A percentile compares a stretch with the other conserved stretches of the same genome.
phyloP scores from a whole-genome alignment of 2,888 invertebrate species.

The Dynastes hyllus region DNA sequence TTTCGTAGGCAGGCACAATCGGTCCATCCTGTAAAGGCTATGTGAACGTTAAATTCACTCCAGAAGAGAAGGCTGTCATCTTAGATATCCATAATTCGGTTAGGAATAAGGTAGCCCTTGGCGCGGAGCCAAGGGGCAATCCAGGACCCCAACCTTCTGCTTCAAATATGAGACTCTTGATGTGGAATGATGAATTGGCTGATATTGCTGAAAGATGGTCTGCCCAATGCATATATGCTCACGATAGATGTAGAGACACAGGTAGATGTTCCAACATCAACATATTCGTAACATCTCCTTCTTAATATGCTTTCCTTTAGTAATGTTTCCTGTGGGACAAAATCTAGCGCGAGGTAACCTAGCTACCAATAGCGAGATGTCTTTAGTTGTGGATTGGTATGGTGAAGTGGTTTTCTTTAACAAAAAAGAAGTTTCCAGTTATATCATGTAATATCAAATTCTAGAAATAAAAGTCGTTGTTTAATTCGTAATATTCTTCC shows the following conservation, averaged over 20 bases:
- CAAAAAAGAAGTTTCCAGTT: constrained; percentile 56
- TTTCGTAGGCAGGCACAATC: constrained; percentile 49
- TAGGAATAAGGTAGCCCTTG: constrained; percentile 67
- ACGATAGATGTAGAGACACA: constrained; percentile 68
- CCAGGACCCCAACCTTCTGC: constrained; percentile 70
- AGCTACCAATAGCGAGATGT: constrained; percentile 63
- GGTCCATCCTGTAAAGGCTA: constrained; percentile 63
- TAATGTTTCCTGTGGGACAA: constrained; percentile 70
- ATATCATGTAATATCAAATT: constrained; percentile 56
- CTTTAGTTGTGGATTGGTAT: constrained; percentile 67
- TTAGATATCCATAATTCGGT: constrained; percentile 70
- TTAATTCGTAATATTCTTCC: constrained; percentile 35
- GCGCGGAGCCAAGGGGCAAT: constrained; percentile 65
- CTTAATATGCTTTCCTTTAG: constrained; percentile 54
- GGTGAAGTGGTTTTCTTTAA: constrained; percentile 65
- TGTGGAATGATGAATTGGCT: constrained; percentile 70
- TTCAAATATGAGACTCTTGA: constrained; percentile 66
- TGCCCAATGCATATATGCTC: constrained; percentile 67
- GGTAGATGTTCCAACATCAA: constrained; percentile 57
- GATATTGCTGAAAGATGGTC: constrained; percentile 70
- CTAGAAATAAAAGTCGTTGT: neutral
- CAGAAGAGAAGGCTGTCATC: constrained; percentile 66
- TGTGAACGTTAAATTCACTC: constrained; percentile 63
- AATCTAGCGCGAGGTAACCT: constrained; percentile 67
- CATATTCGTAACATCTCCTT: neutral